Base-by-base conservation (phyloP, 1,140 invertebrate species). In the Portunus trituberculatus region DNA sequence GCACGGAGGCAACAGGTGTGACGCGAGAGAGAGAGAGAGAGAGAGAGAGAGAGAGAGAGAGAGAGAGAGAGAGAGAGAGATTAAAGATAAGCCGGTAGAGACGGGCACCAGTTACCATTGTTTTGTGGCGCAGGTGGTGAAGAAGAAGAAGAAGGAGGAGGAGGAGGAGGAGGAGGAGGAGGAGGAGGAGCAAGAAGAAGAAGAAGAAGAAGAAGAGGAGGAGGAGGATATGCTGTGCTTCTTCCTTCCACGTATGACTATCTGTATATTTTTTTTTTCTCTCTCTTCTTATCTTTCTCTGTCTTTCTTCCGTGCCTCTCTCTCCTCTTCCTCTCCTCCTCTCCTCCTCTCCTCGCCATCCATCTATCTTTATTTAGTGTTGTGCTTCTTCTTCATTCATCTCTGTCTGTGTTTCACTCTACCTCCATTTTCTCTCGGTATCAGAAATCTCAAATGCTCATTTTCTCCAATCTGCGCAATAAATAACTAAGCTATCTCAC, bases 11-110 rank as follows among this genome's bases (percentile, higher is more conserved):
- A 76, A 76, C 67, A 76, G 67, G 67, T 76, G 67, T 76, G 67
- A 76, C 67, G 6, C 16, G 67, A 76, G 67, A 76, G 67, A 76
- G 67, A 76, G 59, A 76, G 59, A 76, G 59, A 76, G 59, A 76
- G 59, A 76, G 59, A 76, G 67, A 76, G 67, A 76, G 67, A 76
- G 67, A 76, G 67, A 76, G 67, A 76, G 67, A n/a, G 67, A 76
- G 67, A 76, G 67, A 76, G 67, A 76, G 67, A 76, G 67, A 8
- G 67, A 76, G 67, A 76, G 67, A 76, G 67, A 76, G 67, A 76
- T 76, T 76, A n/a, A 3, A 76, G 67, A 76, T 76, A 76, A 76
- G 67, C 67, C 67, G 12, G 12, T 20, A n/a, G 67, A 76, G 67
- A 76, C 20, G 25, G n/a, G 67, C 67, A 76, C 20, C 67, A 76